phyloP scores from a whole-genome alignment of 1,140 invertebrate genomes.

The Heliconius congener region DNA sequence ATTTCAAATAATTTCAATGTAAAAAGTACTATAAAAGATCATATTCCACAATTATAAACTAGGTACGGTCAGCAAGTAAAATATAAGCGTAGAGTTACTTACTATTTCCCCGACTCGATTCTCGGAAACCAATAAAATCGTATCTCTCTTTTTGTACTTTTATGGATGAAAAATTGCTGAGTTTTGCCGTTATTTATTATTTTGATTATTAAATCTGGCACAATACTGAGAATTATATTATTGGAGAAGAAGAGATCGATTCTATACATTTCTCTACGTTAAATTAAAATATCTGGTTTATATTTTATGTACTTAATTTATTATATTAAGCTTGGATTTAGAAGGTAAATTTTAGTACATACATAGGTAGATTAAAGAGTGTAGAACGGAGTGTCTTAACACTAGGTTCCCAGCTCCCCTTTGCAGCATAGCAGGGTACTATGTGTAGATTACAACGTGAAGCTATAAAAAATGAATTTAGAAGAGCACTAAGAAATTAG shows the following conservation, averaged over 20 bases:
- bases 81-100: not conserved
- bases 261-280: not conserved
- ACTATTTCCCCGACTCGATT: slow-evolving; percentile 14
- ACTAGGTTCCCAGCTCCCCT: too few species aligned
- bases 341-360: too few species aligned
- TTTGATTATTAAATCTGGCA: slow-evolving; percentile 34
- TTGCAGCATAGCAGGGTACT: too few species aligned
- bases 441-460: too few species aligned
- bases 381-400: too few species aligned
- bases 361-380: too few species aligned
- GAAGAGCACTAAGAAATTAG: too few species aligned
- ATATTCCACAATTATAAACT: slow-evolving; percentile 27
- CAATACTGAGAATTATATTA: slow-evolving; percentile 11
- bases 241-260: not conserved
- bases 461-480: too few species aligned
- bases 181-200: slow-evolving; percentile 28
- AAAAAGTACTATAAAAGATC: slow-evolving; percentile 5
- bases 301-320: too few species aligned
- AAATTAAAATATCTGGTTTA: too few species aligned
- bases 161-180: slow-evolving; percentile 28
- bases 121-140: slow-evolving; percentile 38
- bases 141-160: slow-evolving; percentile 33
- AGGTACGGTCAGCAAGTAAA: slow-evolving; percentile 21
- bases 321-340: too few species aligned
- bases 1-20: not conserved